Evolutionary conservation across 2,888 invertebrate genomes (phyloP).

Genomic region (Agrochola litura): DNA sequence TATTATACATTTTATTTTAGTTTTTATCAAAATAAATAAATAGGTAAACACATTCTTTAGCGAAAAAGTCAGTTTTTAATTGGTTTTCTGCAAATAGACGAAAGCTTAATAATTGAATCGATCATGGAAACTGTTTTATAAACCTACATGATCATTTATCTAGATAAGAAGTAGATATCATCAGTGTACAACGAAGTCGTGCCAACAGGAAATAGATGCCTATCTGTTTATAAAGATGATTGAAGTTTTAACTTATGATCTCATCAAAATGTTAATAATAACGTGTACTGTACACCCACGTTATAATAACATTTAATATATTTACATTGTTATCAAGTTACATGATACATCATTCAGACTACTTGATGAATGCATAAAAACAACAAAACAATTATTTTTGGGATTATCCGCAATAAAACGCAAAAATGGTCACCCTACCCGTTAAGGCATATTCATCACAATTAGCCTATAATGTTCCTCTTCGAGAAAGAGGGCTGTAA

Average conservation of each 20-base stretch:
- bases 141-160: background rate
- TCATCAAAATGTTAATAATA: constrained; percentile 29
- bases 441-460: background rate
- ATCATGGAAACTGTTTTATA: background rate
- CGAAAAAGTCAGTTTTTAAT: background rate
- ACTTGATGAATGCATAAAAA: background rate
- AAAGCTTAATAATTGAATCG: background rate
- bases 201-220: constrained; percentile 30
- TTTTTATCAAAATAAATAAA: background rate
- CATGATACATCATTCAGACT: background rate
- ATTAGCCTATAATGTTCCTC: too few relatives aligned
- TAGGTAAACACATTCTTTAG: background rate
- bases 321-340: constrained; percentile 4
- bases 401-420: background rate
- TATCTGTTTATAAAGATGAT: constrained; percentile 18
- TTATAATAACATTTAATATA: background rate
- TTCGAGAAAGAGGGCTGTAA: too few relatives aligned
- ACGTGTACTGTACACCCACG: too few relatives aligned
- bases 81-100: background rate
- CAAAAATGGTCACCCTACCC: constrained; percentile 8
- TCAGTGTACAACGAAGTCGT: constrained; percentile 23
- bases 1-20: too few relatives aligned
- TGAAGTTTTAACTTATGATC: constrained; percentile 28
- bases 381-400: background rate
- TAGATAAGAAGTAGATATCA: background rate